phyloP scores from a whole-genome alignment of 2,888 invertebrate genomes.

The Molanna angustata region DNA sequence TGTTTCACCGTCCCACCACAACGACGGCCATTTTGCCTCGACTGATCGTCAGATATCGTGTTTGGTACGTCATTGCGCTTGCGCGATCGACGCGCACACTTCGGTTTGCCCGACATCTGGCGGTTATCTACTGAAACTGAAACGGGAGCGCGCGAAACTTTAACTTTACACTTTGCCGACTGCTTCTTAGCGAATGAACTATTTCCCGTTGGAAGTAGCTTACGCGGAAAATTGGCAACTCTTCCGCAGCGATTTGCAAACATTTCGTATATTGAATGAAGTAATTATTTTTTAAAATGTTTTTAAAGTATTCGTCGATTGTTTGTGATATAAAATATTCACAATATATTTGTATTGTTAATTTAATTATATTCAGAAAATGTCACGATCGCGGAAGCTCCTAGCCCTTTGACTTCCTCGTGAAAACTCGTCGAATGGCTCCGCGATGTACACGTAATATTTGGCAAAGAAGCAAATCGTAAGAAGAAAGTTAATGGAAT shows the following conservation, averaged over 20 bases:
- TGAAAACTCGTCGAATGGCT: conserved; percentile 10
- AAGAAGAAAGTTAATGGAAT: conserved; percentile 11
- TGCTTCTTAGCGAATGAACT: conserved; percentile 17
- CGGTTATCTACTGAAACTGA: conserved; percentile 17
- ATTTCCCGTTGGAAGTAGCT: conserved; percentile 14
- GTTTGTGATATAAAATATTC: too few relatives aligned
- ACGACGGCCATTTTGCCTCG: conserved; percentile 61
- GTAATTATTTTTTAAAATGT: too few relatives aligned
- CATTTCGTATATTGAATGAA: too few relatives aligned
- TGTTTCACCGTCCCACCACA: conserved; percentile 44
- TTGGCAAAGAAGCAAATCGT: conserved; percentile 22
- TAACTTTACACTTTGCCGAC: conserved; percentile 16
- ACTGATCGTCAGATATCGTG: conserved; percentile 38
- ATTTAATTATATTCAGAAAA: background rate
- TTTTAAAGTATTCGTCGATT: too few relatives aligned
- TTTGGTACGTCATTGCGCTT: conserved; percentile 44
- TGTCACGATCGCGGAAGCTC: background rate
- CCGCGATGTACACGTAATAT: conserved; percentile 6
- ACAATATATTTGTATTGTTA: too few relatives aligned
- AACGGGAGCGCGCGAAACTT: conserved; percentile 22
- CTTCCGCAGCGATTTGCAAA: conserved; percentile 14
- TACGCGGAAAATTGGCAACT: conserved; percentile 13
- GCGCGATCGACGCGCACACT: conserved; percentile 35
- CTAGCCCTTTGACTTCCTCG: conserved; percentile 8
- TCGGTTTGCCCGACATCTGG: conserved; percentile 23